Base-by-base conservation (phyloP, 2,797 vertebrate species). In the Ctenosaura bakeri region DNA sequence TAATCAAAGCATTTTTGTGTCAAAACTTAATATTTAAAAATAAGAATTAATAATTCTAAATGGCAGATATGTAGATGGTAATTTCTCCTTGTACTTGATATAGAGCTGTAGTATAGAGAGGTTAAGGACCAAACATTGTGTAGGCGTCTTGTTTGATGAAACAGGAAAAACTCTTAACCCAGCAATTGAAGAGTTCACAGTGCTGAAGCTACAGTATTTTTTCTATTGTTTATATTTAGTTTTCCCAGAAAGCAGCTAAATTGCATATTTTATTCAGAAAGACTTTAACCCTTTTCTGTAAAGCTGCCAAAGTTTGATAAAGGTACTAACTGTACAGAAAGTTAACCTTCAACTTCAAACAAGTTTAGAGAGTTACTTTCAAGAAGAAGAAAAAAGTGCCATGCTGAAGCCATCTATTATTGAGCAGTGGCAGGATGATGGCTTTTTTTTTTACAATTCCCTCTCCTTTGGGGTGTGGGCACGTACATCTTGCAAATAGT, bases 141-240 rank as follows among this genome's bases (percentile, higher is more conserved):
- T 86, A 85, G 66, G 32, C 12, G 22, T 86, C 52, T 86, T 32
- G 13, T 42, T 86, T 59, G 29, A 38, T 86, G 14, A 76, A 59
- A 42, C 12, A 86, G 71, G 71, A 86, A 66, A 52, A 56, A 16
- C 52, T 29, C 32, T 7, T 86, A 76, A 76, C n/a, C 54, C n/a
- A 59, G 22, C 71, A 59, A 74, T 86, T 76, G 50, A 71, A 77
- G 52, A 86, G 42, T 86, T 86, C 12, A 77, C 59, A 86, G 54
- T 76, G 52, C 71, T 42, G 59, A 66, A 83, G 64, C 3, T 8
- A 5, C 64, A 85, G 29, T 18, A 14, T 20, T 71, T 85, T 50
- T 46, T n/a, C 66, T 64, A 22, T 5, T 16, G 42, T 66, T 32
- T 84, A 3, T 86, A 59, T 14, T 14, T 24, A 77, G 35, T 26